These are phyloP conservation scores for Parnassius smintheus DNA, from an alignment of 2,888 invertebrate species.

Conservation along the genomic window DNA sequence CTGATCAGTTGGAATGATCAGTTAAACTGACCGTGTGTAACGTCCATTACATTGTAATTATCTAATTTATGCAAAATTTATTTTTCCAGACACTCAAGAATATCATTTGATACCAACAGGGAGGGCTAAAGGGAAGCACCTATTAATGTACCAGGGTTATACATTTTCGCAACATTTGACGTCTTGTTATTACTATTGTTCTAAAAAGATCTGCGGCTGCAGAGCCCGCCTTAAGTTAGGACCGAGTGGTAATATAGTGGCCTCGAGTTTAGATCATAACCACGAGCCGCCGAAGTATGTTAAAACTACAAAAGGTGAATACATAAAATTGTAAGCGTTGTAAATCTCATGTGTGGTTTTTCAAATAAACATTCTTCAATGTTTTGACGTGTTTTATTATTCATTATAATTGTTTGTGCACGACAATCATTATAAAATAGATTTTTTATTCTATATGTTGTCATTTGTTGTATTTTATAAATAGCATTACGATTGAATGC, in stretches of 20 bases:
- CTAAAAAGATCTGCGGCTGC: slow-evolving; percentile 33
- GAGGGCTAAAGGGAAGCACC: slow-evolving; percentile 26
- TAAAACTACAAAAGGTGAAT: slow-evolving; percentile 8
- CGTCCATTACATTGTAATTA: too few relatives aligned
- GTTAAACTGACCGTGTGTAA: too few relatives aligned
- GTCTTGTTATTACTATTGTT: slow-evolving; percentile 36
- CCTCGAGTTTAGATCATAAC: slow-evolving; percentile 13
- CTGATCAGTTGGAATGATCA: too few relatives aligned
- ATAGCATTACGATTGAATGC: too few relatives aligned
- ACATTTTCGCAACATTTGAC: slow-evolving; percentile 36
- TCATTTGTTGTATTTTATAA: too few relatives aligned
- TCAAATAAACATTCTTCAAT: neutral
- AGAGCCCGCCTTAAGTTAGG: slow-evolving; percentile 30
- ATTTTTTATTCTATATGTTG: too few relatives aligned
- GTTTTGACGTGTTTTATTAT: neutral
- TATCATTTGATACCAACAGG: slow-evolving; percentile 23
- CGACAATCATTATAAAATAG: too few relatives aligned
- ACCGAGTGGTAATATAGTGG: slow-evolving; percentile 19
- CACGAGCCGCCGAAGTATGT: slow-evolving; percentile 28
- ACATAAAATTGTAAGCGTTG: slow-evolving; percentile 5
- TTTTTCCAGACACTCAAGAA: slow-evolving; percentile 1
- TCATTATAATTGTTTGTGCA: too few relatives aligned
- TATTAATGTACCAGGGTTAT: slow-evolving; percentile 36
- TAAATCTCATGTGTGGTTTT: neutral
- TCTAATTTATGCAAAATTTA: neutral